Evolutionary conservation across 2,113 vertebrate species (phyloP), one percentile per base, ranked within the genome.

Genomic region (Odocoileus virginianus): DNA sequence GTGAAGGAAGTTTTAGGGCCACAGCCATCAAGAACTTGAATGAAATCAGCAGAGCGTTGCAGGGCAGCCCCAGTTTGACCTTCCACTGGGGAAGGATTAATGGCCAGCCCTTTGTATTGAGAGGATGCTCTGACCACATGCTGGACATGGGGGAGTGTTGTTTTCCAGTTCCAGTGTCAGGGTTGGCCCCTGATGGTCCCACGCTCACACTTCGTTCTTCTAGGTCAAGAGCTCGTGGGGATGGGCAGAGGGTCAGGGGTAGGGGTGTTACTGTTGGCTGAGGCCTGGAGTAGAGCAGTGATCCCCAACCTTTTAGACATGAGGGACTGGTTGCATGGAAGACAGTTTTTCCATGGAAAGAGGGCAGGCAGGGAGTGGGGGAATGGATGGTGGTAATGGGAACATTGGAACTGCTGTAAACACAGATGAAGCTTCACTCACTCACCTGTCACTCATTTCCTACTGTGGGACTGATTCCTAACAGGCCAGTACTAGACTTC

Each of bases 81-180:
- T 94, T 96, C 91, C 54, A 64, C 95, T 96, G 6, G 2, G 93
- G 90, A 91, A 96, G 96, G 95, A 97, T 97, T 97, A 92, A 96
- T 78, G 95, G 82, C 85, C 47, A 57, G 76, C 36, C 64, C 55
- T 97, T 98, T 96, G 54, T 97, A 67, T 86, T 45, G 36, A 92
- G 60, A 71, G 30, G 71, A 57, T 54, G 74, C 43, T 86, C 61
- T 76, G 15, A n/a, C 23, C 43, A 88, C 87, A 61, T 74, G 64
- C 40, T 45, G 30, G 40, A 87, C 47, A 4, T 7, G 7, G 17
- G 17, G 25, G 19, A 57, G 55, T 71, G 58, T 36, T 33, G 10
- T 55, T 94, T 95, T 52, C 17, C 58, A 52, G 50, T 76, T 83
- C 17, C 33, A 60, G 25, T 7, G 81, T 60, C 30, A 76, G 61